Evolutionary conservation across 1,140 invertebrate species (phyloP).

Genomic region (Zophobas morio): DNA sequence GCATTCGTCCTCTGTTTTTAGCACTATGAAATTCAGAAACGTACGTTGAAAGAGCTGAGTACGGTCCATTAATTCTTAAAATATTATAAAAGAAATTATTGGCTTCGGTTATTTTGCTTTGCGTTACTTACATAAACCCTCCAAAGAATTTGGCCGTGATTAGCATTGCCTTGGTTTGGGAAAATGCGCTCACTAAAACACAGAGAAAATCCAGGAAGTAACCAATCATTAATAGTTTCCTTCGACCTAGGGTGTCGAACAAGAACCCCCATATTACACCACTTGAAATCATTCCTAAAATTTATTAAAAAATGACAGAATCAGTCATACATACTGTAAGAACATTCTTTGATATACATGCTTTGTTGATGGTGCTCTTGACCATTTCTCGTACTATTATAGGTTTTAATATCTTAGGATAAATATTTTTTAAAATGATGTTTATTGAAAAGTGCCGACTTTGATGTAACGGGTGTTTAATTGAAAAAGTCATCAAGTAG

Average conservation of each 20-base stretch:
- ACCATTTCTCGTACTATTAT: too few species aligned
- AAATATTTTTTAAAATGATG: too few species aligned
- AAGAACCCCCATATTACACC: slow-evolving; percentile 87
- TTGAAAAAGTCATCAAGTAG: too few species aligned
- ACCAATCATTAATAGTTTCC: slow-evolving; percentile 79
- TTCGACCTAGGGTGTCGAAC: slow-evolving; percentile 82
- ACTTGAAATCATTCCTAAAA: slow-evolving; percentile 83
- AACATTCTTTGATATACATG: too few species aligned
- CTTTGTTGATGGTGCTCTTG: too few species aligned
- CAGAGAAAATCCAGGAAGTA: slow-evolving; percentile 80
- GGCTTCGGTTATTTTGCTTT: neutral
- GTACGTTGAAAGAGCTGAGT: slow-evolving; percentile 78
- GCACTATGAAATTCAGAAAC: slow-evolving; percentile 78
- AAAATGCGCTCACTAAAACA: slow-evolving; percentile 77
- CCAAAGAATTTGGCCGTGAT: slow-evolving; percentile 81
- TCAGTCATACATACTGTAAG: too few species aligned
- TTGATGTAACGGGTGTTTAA: too few species aligned
- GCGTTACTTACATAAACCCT: slow-evolving; percentile 80
- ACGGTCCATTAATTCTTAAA: slow-evolving; percentile 79
- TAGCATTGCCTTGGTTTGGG: slow-evolving; percentile 80
- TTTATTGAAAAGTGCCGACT: too few species aligned
- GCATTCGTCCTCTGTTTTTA: slow-evolving; percentile 74
- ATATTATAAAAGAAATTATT: too few species aligned
- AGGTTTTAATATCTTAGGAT: too few species aligned
- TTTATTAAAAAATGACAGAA: too few species aligned